Percentiles rank a stretch among this genome's conserved stretches.
phyloP scores from a whole-genome alignment of 2,113 vertebrate genomes.

The Serilophus lunatus region DNA sequence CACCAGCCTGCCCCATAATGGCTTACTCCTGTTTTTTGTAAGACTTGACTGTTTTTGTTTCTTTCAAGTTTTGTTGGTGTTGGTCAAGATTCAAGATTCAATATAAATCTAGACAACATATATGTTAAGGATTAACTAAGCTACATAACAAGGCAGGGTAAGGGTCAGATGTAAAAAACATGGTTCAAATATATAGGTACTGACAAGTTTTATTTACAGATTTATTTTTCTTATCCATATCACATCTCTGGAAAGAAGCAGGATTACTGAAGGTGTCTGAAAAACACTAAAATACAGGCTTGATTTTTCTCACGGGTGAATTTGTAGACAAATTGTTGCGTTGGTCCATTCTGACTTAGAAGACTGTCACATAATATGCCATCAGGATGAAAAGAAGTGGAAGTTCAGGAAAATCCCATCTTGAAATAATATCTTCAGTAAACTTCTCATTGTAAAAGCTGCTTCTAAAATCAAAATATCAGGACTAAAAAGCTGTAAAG shows the following conservation, averaged over 20 bases:
- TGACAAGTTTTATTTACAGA: neutral
- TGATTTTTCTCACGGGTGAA: neutral
- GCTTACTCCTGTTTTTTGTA: neutral
- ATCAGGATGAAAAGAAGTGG: neutral
- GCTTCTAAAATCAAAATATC: neutral
- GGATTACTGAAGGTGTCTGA: neutral
- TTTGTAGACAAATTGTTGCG: neutral
- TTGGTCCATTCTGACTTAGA: neutral
- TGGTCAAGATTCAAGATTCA: neutral
- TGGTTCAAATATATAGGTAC: rapidly evolving
- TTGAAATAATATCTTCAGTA: neutral
- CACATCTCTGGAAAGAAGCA: neutral
- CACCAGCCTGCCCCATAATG: neutral
- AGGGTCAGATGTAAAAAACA: neutral
- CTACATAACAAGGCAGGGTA: neutral
- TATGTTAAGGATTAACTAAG: neutral
- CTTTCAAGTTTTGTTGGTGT: neutral
- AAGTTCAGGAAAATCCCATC: neutral
- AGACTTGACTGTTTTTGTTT: neutral
- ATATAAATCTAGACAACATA: neutral
- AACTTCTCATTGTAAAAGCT: neutral
- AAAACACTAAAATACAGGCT: neutral
- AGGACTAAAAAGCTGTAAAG: neutral
- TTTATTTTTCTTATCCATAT: neutral
- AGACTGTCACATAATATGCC: neutral